A percentile compares a stretch with the other conserved stretches of the same genome.
phyloP scores from a whole-genome alignment of 2,888 invertebrate genomes.

The Dicycla oo region DNA sequence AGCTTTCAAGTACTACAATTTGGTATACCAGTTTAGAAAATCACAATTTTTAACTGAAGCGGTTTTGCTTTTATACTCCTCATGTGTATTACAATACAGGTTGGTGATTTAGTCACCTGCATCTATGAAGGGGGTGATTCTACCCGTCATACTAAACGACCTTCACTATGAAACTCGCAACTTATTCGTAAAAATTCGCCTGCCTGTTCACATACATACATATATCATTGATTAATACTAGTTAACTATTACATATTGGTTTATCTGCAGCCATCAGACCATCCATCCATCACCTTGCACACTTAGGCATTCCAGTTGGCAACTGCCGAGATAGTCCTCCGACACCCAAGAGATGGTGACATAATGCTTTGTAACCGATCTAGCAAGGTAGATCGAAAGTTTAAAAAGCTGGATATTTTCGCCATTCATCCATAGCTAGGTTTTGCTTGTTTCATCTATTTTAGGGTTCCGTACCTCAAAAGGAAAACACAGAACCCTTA shows the following conservation, averaged over 20 bases:
- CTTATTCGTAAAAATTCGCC: neutral
- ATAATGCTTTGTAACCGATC: neutral
- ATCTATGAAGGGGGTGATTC: neutral
- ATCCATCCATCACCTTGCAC: slow-evolving; percentile 10
- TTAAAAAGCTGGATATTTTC: neutral
- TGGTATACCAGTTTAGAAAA: too few relatives aligned
- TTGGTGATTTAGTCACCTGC: neutral
- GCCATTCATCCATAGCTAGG: neutral
- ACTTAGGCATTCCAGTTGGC: neutral
- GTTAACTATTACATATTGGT: slow-evolving; percentile 4
- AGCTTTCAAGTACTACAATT: too few relatives aligned
- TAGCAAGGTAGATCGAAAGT: neutral
- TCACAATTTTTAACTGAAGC: too few relatives aligned
- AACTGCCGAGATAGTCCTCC: neutral
- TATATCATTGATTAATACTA: neutral
- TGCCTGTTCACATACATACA: neutral
- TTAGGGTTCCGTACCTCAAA: too few relatives aligned
- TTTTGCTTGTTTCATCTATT: neutral
- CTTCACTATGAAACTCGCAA: neutral
- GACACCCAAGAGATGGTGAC: neutral
- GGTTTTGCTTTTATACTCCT: too few relatives aligned
- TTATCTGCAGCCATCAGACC: neutral
- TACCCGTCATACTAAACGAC: neutral
- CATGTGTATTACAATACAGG: too few relatives aligned
- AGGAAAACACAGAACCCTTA: too few relatives aligned